phyloP scores from a whole-genome alignment of 1,140 invertebrate species.

The Drosophila ananassae region DNA sequence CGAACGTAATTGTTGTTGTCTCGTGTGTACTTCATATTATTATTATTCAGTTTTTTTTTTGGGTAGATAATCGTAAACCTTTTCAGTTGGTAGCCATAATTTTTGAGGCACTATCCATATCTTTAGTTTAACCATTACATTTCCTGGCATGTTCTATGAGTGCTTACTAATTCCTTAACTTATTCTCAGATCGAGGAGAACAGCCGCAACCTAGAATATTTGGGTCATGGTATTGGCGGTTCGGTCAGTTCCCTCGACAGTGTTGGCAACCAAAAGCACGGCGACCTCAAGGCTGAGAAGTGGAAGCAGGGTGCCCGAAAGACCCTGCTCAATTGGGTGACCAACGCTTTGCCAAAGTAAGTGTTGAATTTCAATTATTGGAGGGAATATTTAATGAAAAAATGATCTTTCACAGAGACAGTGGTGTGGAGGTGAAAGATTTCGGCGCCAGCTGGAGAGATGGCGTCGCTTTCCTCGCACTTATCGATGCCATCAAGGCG shows the following conservation, averaged over 20 bases:
- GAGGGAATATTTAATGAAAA: background rate
- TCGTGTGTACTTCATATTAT: slow-evolving; percentile 29
- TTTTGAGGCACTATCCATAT: slow-evolving; percentile 49
- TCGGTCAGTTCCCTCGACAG: slow-evolving; percentile 93
- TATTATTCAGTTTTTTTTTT: slow-evolving; percentile 15
- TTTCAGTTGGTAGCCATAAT: slow-evolving; percentile 41
- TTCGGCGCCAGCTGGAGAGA: slow-evolving; percentile 99
- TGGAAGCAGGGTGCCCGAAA: slow-evolving; percentile 95
- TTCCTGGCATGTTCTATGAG: slow-evolving; percentile 2
- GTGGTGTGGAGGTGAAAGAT: slow-evolving; percentile 95
- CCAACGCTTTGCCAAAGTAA: slow-evolving; percentile 96
- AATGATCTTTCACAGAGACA: slow-evolving; percentile 87
- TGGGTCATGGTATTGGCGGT: slow-evolving; percentile 91
- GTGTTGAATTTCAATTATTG: slow-evolving; percentile 51
- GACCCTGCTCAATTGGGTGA: slow-evolving; percentile 97
- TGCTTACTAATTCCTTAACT: background rate
- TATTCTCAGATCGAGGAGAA: slow-evolving; percentile 96
- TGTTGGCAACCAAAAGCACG: slow-evolving; percentile 84
- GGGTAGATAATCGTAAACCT: slow-evolving; percentile 22
- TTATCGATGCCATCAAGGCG: slow-evolving; percentile 97
- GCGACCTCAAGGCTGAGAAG: slow-evolving; percentile 89
- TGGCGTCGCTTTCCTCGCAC: slow-evolving; percentile 97
- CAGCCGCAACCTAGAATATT: slow-evolving; percentile 93
- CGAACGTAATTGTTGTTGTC: slow-evolving; percentile 22
- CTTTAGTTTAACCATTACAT: slow-evolving; percentile 48